phyloP scores from a whole-genome alignment of 2,888 invertebrate species.

The Agonum fuliginosum region DNA sequence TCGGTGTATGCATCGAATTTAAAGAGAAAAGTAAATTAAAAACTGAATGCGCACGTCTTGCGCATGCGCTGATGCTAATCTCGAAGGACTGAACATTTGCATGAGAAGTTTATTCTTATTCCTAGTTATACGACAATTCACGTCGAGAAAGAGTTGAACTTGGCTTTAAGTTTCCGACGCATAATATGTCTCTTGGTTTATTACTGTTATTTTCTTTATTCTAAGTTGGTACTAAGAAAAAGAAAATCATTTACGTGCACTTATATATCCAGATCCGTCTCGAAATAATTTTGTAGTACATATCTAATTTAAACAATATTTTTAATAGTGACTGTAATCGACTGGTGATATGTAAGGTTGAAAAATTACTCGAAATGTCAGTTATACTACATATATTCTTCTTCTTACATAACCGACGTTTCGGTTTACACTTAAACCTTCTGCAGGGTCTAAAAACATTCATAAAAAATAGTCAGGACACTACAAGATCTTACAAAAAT shows the following conservation, averaged over 20 bases:
- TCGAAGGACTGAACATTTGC: conserved; percentile 6
- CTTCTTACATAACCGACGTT: no score
- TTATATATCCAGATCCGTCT: conserved; percentile 1
- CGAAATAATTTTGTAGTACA: neutral
- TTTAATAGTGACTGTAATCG: no score
- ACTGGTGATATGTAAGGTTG: no score
- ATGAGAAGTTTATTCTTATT: conserved; percentile 36
- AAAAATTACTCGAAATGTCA: no score
- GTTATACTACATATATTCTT: no score
- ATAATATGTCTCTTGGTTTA: conserved; percentile 27
- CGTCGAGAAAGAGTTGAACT: neutral
- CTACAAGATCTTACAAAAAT: no score
- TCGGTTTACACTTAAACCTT: no score
- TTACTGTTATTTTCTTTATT: conserved; percentile 22
- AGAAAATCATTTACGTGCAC: conserved; percentile 17
- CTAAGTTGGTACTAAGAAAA: conserved; percentile 12
- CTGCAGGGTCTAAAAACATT: no score
- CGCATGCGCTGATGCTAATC: conserved; percentile 1
- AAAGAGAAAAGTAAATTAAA: conserved; percentile 34
- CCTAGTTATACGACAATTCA: conserved; percentile 19
- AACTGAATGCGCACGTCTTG: conserved; percentile 23
- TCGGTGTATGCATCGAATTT: conserved; percentile 35
- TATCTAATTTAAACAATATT: no score
- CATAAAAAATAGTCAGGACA: no score
- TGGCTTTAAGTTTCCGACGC: conserved; percentile 3